Evolutionary conservation across 2,113 vertebrate species (phyloP), one percentile per base, ranked within the genome.

Genomic region (Asarcornis scutulata): DNA sequence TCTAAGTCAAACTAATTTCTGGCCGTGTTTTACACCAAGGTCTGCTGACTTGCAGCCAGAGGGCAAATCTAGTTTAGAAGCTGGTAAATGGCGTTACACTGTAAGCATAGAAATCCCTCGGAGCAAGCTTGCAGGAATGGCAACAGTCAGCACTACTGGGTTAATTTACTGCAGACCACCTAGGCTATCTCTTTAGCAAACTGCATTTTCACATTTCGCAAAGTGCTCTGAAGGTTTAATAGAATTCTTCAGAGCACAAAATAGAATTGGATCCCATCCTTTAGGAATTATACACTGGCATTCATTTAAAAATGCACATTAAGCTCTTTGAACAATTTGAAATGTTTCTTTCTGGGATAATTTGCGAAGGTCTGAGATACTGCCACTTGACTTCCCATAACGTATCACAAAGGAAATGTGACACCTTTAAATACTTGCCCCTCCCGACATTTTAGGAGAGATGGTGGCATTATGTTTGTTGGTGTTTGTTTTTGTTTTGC

Each of bases 81-180:
- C 96, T 91, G 88, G 75, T 95, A 93, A 96, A 95, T 96, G 89
- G 66, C 71, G 83, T 87, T 89, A 55, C 29, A n/a, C 42, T 58
- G 13, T 52, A 73, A 90, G 82, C 36, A 32, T 16, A 86, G 92
- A 95, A 95, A 95, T 93, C 77, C 89, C 86, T 82, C 52, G 75
- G 68, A 96, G 92, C 81, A 77, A 91, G 9, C 86, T 89, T 26
- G 17, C 38, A 3, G 7, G 66, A 55, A 92, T 14, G 63, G 82
- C 83, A 91, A 13, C 80, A 73, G 89, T 95, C 96, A 96, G 96
- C 95, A 96, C 31, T 22, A 66, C 60, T 38, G 64, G 40, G 63
- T 78, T 95, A 93, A 97, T 96, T 94, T 92, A 85, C 82, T 89
- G 91, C 95, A 66, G 85, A 60, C 82, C 92, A 91, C 94, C 94